Evolutionary conservation across 30 jellyfish, hydroid and myxozoan species (phyloP).

Genomic region (Aurelia aurita): DNA sequence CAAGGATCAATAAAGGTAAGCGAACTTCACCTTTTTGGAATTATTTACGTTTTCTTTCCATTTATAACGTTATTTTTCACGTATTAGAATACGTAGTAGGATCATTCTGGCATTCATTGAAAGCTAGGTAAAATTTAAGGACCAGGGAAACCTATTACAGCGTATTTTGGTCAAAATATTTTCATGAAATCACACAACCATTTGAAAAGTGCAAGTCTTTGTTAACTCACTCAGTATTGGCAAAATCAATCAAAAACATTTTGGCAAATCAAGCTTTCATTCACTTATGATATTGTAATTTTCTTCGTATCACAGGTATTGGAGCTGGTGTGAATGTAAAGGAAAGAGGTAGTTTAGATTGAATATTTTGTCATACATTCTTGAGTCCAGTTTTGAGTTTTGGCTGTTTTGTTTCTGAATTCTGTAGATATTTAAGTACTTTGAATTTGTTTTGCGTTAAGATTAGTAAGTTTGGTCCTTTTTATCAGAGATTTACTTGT

Average conservation of each 20-base stretch:
- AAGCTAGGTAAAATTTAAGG: too few relatives aligned
- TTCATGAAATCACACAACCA: not conserved
- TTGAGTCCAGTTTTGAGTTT: not conserved
- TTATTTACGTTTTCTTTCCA: too few relatives aligned
- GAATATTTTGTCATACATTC: not conserved
- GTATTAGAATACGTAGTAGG: too few relatives aligned
- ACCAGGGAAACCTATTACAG: too few relatives aligned
- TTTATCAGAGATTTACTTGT: too few relatives aligned
- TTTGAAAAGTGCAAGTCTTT: not conserved
- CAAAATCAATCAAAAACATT: too few relatives aligned
- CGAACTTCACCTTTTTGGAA: not conserved
- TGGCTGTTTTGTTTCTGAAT: not conserved
- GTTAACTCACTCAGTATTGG: too few relatives aligned
- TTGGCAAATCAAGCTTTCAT: not conserved
- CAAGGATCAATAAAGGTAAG: slow-evolving; percentile 96
- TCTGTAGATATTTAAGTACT: not conserved
- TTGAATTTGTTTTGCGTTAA: not conserved
- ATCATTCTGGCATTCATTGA: too few relatives aligned
- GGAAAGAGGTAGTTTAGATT: not conserved
- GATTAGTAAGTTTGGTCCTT: too few relatives aligned
- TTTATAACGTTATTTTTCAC: too few relatives aligned
- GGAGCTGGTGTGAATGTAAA: slow-evolving; percentile 49
- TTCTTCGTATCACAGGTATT: slow-evolving; percentile 12
- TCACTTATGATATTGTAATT: not conserved
- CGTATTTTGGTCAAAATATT: not conserved